phyloP scores from a whole-genome alignment of 53 echinoderm and acorn worm genomes.

The Patiria pectinifera region DNA sequence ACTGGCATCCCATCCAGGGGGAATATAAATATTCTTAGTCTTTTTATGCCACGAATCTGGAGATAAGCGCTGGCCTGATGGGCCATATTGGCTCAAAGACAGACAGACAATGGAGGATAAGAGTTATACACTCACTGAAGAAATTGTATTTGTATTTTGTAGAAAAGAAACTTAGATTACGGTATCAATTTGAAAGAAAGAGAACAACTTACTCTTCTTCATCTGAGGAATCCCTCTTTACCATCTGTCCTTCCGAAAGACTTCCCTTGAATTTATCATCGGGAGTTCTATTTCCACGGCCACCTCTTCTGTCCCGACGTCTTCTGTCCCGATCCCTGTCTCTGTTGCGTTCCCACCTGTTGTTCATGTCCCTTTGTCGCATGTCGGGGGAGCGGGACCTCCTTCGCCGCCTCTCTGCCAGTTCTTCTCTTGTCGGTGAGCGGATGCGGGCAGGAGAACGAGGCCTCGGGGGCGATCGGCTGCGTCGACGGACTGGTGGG shows the following conservation, averaged over 20 bases:
- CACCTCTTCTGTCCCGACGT: conserved; percentile 43
- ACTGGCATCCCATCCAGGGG: too few species aligned
- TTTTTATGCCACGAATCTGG: too few species aligned
- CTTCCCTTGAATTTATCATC: conserved; percentile 97
- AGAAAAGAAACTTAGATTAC: not conserved
- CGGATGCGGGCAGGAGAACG: conserved; percentile 30
- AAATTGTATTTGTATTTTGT: not conserved
- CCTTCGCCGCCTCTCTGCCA: conserved; percentile 20
- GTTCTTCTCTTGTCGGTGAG: conserved; percentile 45
- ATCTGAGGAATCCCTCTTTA: conserved; percentile 76
- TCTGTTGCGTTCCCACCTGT: not conserved
- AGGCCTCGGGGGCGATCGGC: conserved; percentile 23
- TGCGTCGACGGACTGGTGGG: conserved; percentile 3
- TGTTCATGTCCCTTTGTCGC: conserved; percentile 4
- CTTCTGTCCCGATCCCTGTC: not conserved
- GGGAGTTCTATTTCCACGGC: conserved; percentile 66
- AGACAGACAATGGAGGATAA: too few species aligned
- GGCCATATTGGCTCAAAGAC: too few species aligned
- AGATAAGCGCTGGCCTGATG: too few species aligned
- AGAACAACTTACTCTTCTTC: conserved; percentile 86
- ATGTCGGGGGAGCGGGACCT: conserved; percentile 44
- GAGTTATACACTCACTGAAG: not conserved
- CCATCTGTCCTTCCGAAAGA: conserved; percentile 85
- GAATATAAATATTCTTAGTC: too few species aligned
- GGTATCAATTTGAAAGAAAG: not conserved